Percentiles rank a stretch among this genome's conserved stretches.
Conservation (phyloP, 2,888 invertebrate species). For the Eurytoma adleriae region DNA sequence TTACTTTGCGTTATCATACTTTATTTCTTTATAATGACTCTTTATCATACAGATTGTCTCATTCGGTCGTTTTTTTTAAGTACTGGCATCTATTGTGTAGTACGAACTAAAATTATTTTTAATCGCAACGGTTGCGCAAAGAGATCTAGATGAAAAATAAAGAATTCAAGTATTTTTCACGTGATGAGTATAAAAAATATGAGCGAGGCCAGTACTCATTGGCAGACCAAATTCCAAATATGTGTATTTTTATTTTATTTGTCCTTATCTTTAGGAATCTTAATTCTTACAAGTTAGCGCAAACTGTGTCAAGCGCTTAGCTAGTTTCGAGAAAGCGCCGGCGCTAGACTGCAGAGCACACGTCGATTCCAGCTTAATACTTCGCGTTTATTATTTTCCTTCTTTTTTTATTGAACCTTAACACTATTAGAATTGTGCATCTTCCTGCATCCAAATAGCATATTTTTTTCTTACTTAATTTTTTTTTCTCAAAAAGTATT, state of each 20-base stretch:
- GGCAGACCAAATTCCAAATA: slow-evolving; percentile 57
- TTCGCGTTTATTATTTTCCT: slow-evolving; percentile 30
- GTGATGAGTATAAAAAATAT: slow-evolving; percentile 50
- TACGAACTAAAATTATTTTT: too few relatives aligned
- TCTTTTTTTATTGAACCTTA: slow-evolving; percentile 27
- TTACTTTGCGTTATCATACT: slow-evolving; percentile 46
- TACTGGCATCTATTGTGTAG: slow-evolving; percentile 54
- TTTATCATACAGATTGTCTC: slow-evolving; percentile 74
- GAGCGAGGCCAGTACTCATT: slow-evolving; percentile 46
- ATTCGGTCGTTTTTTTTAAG: slow-evolving; percentile 65
- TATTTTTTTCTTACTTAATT: slow-evolving; percentile 41
- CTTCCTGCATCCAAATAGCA: slow-evolving; percentile 52
- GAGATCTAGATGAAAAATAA: too few relatives aligned
- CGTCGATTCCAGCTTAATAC: slow-evolving; percentile 24
- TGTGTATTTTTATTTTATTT: slow-evolving; percentile 42
- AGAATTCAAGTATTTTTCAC: neutral
- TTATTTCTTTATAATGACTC: slow-evolving; percentile 62
- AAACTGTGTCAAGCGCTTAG: slow-evolving; percentile 52
- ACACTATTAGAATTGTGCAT: slow-evolving; percentile 67
- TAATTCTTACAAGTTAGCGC: slow-evolving; percentile 28
- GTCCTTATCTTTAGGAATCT: slow-evolving; percentile 23
- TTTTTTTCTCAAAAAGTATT: slow-evolving; percentile 42
- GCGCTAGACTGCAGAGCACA: slow-evolving; percentile 34
- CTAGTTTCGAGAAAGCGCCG: slow-evolving; percentile 41
- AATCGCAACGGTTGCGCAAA: too few relatives aligned